Evolutionary conservation across 2,888 invertebrate genomes (phyloP).

Genomic region (Thalpophila matura): DNA sequence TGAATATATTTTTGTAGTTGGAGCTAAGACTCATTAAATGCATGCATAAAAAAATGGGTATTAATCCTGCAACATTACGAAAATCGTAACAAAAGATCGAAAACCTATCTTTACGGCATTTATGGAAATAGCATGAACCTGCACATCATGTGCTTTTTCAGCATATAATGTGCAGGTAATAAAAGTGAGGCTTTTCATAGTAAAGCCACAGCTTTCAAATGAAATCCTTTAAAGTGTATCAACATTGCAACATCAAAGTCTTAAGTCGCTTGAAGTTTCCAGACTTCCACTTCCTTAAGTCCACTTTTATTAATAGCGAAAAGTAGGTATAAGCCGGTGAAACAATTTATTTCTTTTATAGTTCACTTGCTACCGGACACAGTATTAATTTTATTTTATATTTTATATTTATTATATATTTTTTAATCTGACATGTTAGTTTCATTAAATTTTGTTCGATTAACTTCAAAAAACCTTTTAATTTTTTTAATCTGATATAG

Average conservation of each 20-base stretch:
- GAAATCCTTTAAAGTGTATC: constrained; percentile 13
- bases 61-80: no score
- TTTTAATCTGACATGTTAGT: neutral
- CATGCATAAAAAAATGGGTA: no score
- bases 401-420: neutral
- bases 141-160: no score
- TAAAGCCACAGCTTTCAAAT: neutral
- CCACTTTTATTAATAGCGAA: constrained; percentile 23
- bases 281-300: neutral
- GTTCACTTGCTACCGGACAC: neutral
- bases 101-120: no score
- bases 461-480: neutral
- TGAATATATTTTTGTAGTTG: no score
- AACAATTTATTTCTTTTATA: constrained; percentile 14
- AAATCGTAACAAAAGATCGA: no score
- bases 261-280: constrained; percentile 1
- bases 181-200: neutral
- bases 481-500: neutral
- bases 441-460: constrained; percentile 24
- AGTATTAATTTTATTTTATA: neutral
- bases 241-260: constrained; percentile 1
- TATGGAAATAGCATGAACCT: no score
- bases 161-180: no score
- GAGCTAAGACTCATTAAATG: no score
- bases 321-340: constrained; percentile 4